phyloP scores from a whole-genome alignment of 2,797 vertebrate species.

The Prionace glauca region DNA sequence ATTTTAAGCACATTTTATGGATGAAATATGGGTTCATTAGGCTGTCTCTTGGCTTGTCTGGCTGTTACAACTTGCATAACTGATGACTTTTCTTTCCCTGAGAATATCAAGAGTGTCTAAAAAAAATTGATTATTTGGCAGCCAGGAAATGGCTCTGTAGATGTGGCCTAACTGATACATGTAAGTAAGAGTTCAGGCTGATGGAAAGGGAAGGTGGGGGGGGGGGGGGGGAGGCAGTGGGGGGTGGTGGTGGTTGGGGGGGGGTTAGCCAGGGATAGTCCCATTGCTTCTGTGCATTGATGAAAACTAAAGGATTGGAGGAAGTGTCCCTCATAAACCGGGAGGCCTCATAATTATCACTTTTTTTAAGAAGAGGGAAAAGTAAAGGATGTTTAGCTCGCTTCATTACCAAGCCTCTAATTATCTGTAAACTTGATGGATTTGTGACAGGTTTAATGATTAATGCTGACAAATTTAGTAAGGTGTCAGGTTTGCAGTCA shows the following conservation, averaged over 20 bases:
- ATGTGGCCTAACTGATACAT: constrained; percentile 61
- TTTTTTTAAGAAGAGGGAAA: constrained; percentile 50
- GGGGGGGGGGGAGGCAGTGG: constrained; percentile 64
- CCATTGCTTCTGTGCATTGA: constrained; percentile 52
- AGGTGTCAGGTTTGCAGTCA: constrained; percentile 94
- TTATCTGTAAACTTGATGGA: constrained; percentile 99
- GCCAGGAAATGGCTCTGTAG: constrained; percentile 64
- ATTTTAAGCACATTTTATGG: constrained; percentile 46
- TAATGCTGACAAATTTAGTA: constrained; percentile 99
- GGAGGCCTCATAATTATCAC: constrained; percentile 89
- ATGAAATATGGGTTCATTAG: constrained; percentile 52
- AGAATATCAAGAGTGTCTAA: constrained; percentile 67
- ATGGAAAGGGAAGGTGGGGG: constrained; percentile 57
- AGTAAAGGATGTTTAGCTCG: constrained; percentile 83
- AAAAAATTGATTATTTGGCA: constrained; percentile 75
- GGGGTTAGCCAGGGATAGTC: constrained; percentile 69
- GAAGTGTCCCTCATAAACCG: constrained; percentile 66
- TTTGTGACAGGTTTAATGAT: constrained; percentile 98
- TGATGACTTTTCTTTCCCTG: constrained; percentile 66
- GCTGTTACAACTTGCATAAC: constrained; percentile 57
- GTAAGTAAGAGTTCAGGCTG: constrained; percentile 66
- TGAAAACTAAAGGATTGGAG: constrained; percentile 62
- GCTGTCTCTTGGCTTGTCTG: constrained; percentile 52
- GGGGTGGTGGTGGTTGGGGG: constrained; percentile 51
- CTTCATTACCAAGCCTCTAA: constrained; percentile 97